phyloP scores from a whole-genome alignment of 2,888 invertebrate species.

The Tetragonisca angustula region DNA sequence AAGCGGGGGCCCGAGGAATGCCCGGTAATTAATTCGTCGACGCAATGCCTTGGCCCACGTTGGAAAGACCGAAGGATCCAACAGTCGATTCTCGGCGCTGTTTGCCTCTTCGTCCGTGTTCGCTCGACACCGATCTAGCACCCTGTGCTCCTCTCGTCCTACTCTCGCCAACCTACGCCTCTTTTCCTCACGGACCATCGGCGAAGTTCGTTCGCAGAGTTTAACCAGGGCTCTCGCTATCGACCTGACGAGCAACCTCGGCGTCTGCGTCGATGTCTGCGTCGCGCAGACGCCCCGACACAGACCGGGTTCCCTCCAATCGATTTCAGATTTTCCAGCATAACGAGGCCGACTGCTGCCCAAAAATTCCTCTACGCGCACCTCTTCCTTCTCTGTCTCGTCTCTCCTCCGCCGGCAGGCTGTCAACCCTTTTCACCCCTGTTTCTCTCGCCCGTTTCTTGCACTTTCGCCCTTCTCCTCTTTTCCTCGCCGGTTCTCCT shows the following conservation, averaged over 20 bases:
- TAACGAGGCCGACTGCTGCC: slow-evolving; percentile 80
- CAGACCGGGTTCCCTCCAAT: slow-evolving; percentile 77
- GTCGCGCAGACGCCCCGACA: slow-evolving; percentile 81
- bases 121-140: slow-evolving; percentile 9
- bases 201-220: slow-evolving; percentile 79
- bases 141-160: slow-evolving; percentile 22
- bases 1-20: slow-evolving; percentile 68
- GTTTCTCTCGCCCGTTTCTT: slow-evolving; percentile 21
- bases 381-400: slow-evolving; percentile 30
- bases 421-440: slow-evolving; percentile 38
- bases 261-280: slow-evolving; percentile 80
- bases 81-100: background rate
- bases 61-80: slow-evolving; percentile 43
- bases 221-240: slow-evolving; percentile 82
- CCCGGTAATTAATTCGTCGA: slow-evolving; percentile 79
- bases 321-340: slow-evolving; percentile 83
- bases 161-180: slow-evolving; percentile 50
- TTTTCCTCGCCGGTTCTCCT: background rate
- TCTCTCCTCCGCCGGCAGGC: slow-evolving; percentile 4
- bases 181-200: slow-evolving; percentile 76
- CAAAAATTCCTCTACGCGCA: slow-evolving; percentile 70
- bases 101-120: slow-evolving; percentile 31
- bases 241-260: slow-evolving; percentile 82
- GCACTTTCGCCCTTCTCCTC: slow-evolving; percentile 3
- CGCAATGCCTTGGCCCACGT: slow-evolving; percentile 55